Percentiles rank a stretch among this genome's conserved stretches.
phyloP scores from a whole-genome alignment of 2,888 invertebrate genomes.

The Acrocera orbiculus region DNA sequence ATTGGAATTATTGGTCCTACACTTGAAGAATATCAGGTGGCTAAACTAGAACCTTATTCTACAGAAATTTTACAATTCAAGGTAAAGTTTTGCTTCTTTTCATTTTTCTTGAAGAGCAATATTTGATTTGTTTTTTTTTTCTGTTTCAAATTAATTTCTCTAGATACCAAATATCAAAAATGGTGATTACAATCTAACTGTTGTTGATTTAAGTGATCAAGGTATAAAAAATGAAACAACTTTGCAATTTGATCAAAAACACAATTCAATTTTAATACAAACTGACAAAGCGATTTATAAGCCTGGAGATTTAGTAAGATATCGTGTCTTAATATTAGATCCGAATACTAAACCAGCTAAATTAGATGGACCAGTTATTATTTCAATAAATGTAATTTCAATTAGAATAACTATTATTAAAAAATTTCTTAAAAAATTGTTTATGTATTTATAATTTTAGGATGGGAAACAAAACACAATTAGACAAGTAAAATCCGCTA shows the following conservation, averaged over 20 bases:
- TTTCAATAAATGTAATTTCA: slow-evolving; percentile 18
- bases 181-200: slow-evolving; percentile 22
- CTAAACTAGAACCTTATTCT: slow-evolving; percentile 25
- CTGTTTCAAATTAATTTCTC: slow-evolving; percentile 15
- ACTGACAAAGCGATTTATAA: slow-evolving; percentile 85
- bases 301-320: slow-evolving; percentile 66
- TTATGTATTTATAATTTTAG: neutral
- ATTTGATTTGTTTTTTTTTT: neutral
- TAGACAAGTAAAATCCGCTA: slow-evolving; percentile 36
- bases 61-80: neutral
- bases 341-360: slow-evolving; percentile 47
- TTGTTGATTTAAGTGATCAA: slow-evolving; percentile 46
- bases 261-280: slow-evolving; percentile 75
- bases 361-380: slow-evolving; percentile 20
- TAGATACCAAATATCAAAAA: slow-evolving; percentile 16
- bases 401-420: no score
- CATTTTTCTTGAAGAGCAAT: neutral
- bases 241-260: slow-evolving; percentile 58
- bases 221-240: slow-evolving; percentile 54
- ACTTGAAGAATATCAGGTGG: slow-evolving; percentile 48
- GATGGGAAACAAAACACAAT: slow-evolving; percentile 55
- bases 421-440: neutral
- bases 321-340: slow-evolving; percentile 50
- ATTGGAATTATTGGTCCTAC: slow-evolving; percentile 57
- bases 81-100: neutral